Base-by-base conservation (phyloP, 1,140 invertebrate genomes). In the Hydropsyche tenuis region DNA sequence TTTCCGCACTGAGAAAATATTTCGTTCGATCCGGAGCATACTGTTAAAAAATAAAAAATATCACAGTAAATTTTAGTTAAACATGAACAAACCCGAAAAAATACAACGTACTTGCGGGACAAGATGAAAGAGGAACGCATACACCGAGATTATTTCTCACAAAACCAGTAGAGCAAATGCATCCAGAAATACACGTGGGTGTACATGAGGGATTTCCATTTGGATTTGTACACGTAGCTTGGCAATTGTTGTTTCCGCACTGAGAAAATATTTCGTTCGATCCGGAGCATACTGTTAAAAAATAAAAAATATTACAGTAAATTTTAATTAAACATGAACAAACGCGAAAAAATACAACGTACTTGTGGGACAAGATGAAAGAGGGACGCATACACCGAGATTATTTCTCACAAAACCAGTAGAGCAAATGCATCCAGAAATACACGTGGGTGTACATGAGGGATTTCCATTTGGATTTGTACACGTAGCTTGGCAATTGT, bases 141-240 rank as follows among this genome's bases (percentile, higher is more conserved):
- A 20, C 43, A 0, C 65, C 23, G 23, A 51, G 25, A 37, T 30
- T 25, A 53, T 76, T 76, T 56, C 72, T 65, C 30, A 65, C 14
- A 30, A 65, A 65, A 18, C 65, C 65, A 42, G n/a, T 51, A 22
- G 14, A 5, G 9, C 42, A 69, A 30, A 43, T 70, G 66, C 69
- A 76, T 30, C 75, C 75, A 6, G 46, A 48, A 48, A 48, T 14
- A 48, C 46, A 48, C 4, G 46, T 14, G 2, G 12, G 12, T 3
- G 4, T 48, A 18, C 46, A 48, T 4, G 27, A n/a, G 11, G 6
- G 12, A 9, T 6, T 43, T 22, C 30, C 12, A 22, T 42, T 43
- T 1, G 11, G n/a, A 18, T 42, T 22, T 3, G 14, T n/a, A 16
- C 63, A 65, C 2, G 16, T 65, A 6, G 25, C 30, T 43, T 65